A percentile compares a stretch with the other conserved stretches of the same genome.
Conservation (phyloP, 2,113 vertebrate genomes). For the Cinclus mexicanus region DNA sequence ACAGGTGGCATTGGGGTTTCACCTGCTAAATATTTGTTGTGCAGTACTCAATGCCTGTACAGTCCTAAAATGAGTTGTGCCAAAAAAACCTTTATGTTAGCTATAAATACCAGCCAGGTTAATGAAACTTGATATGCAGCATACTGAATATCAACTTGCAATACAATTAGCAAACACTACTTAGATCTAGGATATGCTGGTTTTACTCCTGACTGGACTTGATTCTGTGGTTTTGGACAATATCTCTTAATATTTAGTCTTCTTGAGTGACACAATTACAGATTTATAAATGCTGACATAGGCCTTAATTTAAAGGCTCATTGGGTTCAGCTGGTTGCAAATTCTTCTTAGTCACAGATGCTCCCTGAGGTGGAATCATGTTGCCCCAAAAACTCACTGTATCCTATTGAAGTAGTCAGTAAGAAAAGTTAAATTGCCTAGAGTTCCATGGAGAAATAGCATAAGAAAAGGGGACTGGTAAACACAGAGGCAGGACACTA, state of each 20-base stretch:
- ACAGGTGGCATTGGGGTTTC: background rate
- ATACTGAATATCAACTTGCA: background rate
- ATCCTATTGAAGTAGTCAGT: background rate
- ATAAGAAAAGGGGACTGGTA: background rate
- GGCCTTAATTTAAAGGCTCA: background rate
- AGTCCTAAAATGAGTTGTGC: background rate
- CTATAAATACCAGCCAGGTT: background rate
- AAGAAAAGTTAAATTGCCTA: background rate
- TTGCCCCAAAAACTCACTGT: background rate
- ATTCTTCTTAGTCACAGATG: background rate
- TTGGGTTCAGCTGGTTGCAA: background rate
- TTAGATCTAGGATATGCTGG: background rate
- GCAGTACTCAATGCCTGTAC: background rate
- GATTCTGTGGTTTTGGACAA: background rate
- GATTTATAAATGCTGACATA: background rate
- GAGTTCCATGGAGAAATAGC: background rate
- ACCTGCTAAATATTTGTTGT: background rate
- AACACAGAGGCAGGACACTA: background rate
- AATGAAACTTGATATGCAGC: background rate
- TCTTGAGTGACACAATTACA: background rate
- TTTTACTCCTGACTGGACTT: background rate
- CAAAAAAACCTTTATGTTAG: background rate
- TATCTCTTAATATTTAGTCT: background rate
- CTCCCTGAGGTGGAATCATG: background rate
- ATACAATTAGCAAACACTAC: background rate